phyloP scores from a whole-genome alignment of 2,888 invertebrate genomes.

The Odontocerum albicorne region DNA sequence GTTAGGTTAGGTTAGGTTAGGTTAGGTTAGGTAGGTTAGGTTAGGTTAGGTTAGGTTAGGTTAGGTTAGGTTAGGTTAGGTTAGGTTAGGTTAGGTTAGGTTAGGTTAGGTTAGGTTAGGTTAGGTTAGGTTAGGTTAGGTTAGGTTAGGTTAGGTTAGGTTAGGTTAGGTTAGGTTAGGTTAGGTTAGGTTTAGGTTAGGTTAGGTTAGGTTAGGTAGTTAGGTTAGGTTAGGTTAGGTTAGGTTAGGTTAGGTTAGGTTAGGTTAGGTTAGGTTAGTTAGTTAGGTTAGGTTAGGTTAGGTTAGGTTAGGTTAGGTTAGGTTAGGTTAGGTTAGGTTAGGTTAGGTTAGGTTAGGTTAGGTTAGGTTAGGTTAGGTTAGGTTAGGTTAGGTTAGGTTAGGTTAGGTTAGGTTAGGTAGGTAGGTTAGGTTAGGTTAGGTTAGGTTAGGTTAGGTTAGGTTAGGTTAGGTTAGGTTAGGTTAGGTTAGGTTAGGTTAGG shows the following conservation, averaged over 20 bases:
- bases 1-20: conserved; percentile 4
- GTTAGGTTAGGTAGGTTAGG: conserved; percentile 1
- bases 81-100: conserved; percentile 1
- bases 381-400: conserved; percentile 35
- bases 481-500: conserved; percentile 36
- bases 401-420: conserved; percentile 29
- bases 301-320: conserved; percentile 7
- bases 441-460: conserved; percentile 12
- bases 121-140: conserved; percentile 1
- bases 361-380: conserved; percentile 31
- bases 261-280: conserved; percentile 2
- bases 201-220: too few relatives aligned
- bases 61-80: neutral
- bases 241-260: too few relatives aligned
- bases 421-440: too few relatives aligned
- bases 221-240: too few relatives aligned
- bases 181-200: conserved; percentile 4
- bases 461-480: conserved; percentile 36
- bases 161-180: conserved; percentile 3
- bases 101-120: conserved; percentile 2
- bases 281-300: conserved; percentile 7
- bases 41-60: neutral
- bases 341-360: conserved; percentile 8
- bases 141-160: conserved; percentile 7
- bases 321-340: conserved; percentile 7